Conservation (phyloP, 2,797 vertebrate species). For the Mus caroli region DNA sequence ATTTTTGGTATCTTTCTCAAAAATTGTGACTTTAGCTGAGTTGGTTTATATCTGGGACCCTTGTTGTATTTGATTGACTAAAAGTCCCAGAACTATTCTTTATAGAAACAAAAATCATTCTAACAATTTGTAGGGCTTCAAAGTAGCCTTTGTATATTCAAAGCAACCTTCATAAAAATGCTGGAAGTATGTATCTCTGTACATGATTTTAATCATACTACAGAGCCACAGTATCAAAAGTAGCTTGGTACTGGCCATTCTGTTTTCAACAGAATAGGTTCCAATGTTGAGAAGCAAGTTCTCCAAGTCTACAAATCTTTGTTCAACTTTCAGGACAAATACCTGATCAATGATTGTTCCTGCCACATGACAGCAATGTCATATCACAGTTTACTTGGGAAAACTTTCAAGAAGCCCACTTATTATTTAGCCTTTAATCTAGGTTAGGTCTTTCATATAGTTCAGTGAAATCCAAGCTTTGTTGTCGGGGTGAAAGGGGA, state of each 20-base stretch:
- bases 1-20: background rate
- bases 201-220: background rate
- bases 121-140: background rate
- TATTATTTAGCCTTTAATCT: constrained; percentile 25
- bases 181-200: background rate
- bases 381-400: background rate
- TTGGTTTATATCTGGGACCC: background rate
- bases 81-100: background rate
- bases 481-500: background rate
- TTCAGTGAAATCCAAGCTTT: constrained; percentile 38
- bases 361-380: background rate
- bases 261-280: constrained; percentile 12
- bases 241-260: background rate
- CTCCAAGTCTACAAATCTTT: background rate
- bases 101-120: background rate
- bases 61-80: background rate
- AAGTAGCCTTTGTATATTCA: background rate
- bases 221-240: background rate
- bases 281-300: background rate
- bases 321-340: constrained; percentile 11
- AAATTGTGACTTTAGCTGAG: background rate
- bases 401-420: background rate
- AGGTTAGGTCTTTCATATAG: background rate
- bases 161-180: background rate
- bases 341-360: background rate